phyloP scores from a whole-genome alignment of 2,888 invertebrate genomes.

The Tholera decimalis region DNA sequence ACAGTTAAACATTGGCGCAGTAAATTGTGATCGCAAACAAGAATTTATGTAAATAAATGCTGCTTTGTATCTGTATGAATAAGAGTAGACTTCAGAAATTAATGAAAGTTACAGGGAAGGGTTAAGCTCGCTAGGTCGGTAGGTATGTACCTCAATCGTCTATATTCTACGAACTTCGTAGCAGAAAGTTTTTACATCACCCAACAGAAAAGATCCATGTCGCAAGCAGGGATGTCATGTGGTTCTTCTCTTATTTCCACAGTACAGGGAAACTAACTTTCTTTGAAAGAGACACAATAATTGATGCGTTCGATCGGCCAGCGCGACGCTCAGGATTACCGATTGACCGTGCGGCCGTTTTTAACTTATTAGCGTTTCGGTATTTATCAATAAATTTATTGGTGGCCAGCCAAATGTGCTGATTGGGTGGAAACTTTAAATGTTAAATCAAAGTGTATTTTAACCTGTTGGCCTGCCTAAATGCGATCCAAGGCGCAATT shows the following conservation, averaged over 20 bases:
- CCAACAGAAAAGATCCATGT: conserved; percentile 19
- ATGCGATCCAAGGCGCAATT: conserved; percentile 81
- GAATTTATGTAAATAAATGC: conserved; percentile 9
- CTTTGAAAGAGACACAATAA: conserved; percentile 59
- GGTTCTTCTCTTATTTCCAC: conserved; percentile 28
- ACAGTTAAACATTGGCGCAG: conserved; percentile 36
- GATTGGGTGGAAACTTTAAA: conserved; percentile 80
- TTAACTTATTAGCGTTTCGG: conserved; percentile 83
- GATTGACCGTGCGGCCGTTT: conserved; percentile 73
- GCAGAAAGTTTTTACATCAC: not conserved
- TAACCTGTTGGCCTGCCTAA: conserved; percentile 81
- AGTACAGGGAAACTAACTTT: conserved; percentile 44
- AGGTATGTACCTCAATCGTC: too few species aligned
- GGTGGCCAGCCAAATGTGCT: conserved; percentile 77
- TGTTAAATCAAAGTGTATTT: conserved; percentile 84
- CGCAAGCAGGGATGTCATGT: not conserved
- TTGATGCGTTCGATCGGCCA: conserved; percentile 63
- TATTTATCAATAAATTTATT: conserved; percentile 88
- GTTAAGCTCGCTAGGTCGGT: too few species aligned
- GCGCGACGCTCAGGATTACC: conserved; percentile 66
- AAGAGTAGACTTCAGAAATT: conserved; percentile 17
- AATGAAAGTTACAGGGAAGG: conserved; percentile 25
- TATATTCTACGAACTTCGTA: conserved; percentile 15
- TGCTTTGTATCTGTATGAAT: conserved; percentile 9
- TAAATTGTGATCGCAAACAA: conserved; percentile 14